Percentiles rank a stretch among this genome's conserved stretches.
Conservation (phyloP, 1,140 invertebrate genomes). For the Harpegnathos saltator region DNA sequence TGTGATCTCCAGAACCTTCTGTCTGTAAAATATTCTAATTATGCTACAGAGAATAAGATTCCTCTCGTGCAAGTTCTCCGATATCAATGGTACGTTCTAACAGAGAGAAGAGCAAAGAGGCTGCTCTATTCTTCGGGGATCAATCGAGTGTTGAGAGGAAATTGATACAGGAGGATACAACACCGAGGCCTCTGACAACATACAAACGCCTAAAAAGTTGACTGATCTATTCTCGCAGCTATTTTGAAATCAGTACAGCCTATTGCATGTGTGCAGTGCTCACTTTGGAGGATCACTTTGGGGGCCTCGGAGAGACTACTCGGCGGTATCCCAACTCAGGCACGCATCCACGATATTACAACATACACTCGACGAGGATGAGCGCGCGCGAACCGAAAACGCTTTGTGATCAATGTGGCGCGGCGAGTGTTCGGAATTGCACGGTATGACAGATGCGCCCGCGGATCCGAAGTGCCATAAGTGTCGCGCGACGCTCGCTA, state of each 20-base stretch:
- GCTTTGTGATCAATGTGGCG: slow-evolving; percentile 66
- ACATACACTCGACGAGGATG: not conserved
- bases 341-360: not conserved
- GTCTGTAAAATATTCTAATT: not conserved
- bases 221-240: not conserved
- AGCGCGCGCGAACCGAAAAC: slow-evolving; percentile 39
- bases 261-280: not conserved
- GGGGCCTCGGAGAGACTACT: not conserved
- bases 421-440: slow-evolving; percentile 36
- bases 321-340: not conserved
- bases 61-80: not conserved
- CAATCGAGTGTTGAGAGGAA: not conserved
- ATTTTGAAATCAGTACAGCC: not conserved
- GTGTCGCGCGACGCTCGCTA: not conserved
- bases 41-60: not conserved
- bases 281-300: too few relatives aligned
- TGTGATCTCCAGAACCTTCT: not conserved
- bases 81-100: not conserved
- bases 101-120: not conserved
- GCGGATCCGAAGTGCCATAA: not conserved
- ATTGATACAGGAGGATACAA: too few relatives aligned
- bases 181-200: not conserved
- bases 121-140: not conserved
- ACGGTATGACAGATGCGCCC: slow-evolving; percentile 26
- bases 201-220: not conserved